A percentile compares a stretch with the other conserved stretches of the same genome.
Conservation (phyloP, 2,888 invertebrate species). For the Scaeva pyrastri region DNA sequence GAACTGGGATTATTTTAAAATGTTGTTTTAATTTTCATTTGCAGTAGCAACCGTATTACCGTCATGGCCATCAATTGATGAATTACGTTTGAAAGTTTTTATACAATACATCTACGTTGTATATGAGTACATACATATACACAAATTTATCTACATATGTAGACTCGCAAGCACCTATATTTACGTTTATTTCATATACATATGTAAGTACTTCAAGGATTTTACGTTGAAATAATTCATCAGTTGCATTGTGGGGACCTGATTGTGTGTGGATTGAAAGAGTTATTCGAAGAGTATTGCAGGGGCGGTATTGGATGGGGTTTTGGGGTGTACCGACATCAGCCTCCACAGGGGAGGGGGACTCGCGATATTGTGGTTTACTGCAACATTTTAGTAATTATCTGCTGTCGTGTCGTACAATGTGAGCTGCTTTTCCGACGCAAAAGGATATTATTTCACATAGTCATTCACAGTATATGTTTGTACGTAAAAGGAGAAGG, state of each 20-base stretch:
- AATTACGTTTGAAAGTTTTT: slow-evolving; percentile 45
- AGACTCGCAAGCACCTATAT: too few relatives aligned
- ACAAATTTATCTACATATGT: too few relatives aligned
- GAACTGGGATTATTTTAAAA: background rate
- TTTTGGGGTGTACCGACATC: background rate
- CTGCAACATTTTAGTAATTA: slow-evolving; percentile 71
- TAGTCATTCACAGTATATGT: background rate
- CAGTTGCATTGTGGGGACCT: slow-evolving; percentile 29
- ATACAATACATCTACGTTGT: background rate
- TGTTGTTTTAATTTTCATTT: slow-evolving; percentile 45
- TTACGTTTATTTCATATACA: background rate
- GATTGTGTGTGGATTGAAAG: slow-evolving; percentile 14
- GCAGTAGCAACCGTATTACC: slow-evolving; percentile 18
- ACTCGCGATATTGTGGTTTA: slow-evolving; percentile 61
- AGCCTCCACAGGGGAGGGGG: background rate
- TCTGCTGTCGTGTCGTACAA: slow-evolving; percentile 48
- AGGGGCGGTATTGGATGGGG: slow-evolving; percentile 1
- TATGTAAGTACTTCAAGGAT: slow-evolving; percentile 25
- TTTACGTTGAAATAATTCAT: slow-evolving; percentile 35
- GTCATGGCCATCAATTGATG: slow-evolving; percentile 48
- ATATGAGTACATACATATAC: background rate
- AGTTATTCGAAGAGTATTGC: slow-evolving; percentile 9
- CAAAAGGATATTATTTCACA: slow-evolving; percentile 48
- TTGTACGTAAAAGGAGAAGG: background rate
- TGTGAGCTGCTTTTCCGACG: slow-evolving; percentile 42